Evolutionary conservation across 2,113 vertebrate species (phyloP).

Genomic region (Mesocricetus auratus): DNA sequence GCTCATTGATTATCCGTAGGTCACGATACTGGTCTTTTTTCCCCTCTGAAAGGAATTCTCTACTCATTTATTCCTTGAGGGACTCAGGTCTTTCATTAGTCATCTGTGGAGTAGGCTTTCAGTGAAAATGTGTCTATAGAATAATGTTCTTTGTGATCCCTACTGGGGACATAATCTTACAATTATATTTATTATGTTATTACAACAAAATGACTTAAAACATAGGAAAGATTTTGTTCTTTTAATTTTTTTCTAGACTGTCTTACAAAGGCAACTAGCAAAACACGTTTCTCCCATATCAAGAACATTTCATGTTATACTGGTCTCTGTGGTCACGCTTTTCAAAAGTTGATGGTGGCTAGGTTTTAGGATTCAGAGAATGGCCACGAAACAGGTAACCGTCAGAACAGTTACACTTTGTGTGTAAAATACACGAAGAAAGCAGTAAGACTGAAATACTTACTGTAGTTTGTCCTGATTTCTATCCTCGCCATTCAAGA

Average conservation of each 20-base stretch:
- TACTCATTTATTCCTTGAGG: neutral
- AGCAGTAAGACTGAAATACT: neutral
- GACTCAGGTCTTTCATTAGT: neutral
- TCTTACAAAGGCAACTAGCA: neutral
- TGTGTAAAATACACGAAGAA: neutral
- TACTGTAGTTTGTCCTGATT: neutral
- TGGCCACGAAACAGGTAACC: neutral
- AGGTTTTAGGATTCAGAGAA: neutral
- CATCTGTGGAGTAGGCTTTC: neutral
- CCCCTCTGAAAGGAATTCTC: neutral
- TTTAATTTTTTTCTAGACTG: neutral
- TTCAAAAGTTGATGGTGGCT: neutral
- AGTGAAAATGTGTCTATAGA: neutral
- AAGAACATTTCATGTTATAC: neutral
- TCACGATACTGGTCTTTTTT: neutral
- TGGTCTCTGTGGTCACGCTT: neutral
- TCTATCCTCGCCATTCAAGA: neutral
- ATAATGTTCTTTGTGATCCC: neutral
- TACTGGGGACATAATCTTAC: neutral
- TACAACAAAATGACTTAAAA: neutral
- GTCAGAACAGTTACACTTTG: neutral
- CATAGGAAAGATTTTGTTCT: neutral
- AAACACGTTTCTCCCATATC: neutral
- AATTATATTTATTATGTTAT: neutral
- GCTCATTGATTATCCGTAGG: neutral